Percentiles rank a stretch among this genome's conserved stretches.
Conservation (phyloP, 2,797 vertebrate genomes). For the Spinus olivaceus region DNA sequence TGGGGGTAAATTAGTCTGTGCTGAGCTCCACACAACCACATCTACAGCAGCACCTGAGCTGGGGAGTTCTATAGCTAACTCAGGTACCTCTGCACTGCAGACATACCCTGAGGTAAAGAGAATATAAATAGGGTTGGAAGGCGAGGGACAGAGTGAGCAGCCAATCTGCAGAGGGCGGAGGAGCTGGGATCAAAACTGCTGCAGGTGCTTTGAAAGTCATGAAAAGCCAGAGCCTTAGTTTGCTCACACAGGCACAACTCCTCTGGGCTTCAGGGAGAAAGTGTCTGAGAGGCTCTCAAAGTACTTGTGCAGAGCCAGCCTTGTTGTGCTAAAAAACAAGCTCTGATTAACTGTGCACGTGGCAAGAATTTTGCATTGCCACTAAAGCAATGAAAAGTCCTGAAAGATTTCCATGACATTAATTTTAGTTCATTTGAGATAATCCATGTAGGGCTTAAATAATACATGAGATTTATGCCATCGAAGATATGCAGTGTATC, state of each 20-base stretch:
- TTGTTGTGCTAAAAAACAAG: slow-evolving; percentile 9
- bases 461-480: slow-evolving; percentile 46
- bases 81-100: neutral
- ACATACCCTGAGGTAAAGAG: slow-evolving; percentile 27
- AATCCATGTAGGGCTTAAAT: slow-evolving; percentile 47
- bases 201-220: neutral
- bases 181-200: slow-evolving; percentile 32
- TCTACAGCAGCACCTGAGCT: neutral
- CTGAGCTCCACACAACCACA: neutral
- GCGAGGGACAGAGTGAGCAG: neutral
- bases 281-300: neutral
- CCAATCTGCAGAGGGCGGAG: neutral
- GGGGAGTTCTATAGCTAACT: neutral
- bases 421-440: slow-evolving; percentile 48
- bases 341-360: slow-evolving; percentile 24
- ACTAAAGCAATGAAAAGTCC: neutral
- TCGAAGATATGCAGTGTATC: neutral
- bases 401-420: slow-evolving; percentile 29
- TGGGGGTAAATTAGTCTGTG: neutral
- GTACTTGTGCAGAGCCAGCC: neutral
- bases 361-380: slow-evolving; percentile 14
- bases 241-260: neutral
- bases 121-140: slow-evolving; percentile 25
- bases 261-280: slow-evolving; percentile 20
- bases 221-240: slow-evolving; percentile 24